phyloP scores from a whole-genome alignment of 1,140 invertebrate species.

The Tribolium madens region DNA sequence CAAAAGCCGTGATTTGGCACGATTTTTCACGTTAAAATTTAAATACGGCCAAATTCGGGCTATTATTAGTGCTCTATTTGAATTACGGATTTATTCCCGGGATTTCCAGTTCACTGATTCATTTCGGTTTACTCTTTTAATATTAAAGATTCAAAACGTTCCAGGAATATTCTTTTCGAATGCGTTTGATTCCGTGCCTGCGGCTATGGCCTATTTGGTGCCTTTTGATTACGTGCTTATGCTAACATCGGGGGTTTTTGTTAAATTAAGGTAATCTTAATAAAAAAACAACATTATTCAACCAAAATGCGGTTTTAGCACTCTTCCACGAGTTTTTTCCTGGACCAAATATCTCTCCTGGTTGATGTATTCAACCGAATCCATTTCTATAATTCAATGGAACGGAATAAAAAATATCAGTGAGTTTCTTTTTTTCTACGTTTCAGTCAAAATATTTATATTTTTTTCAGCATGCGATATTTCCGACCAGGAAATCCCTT shows the following conservation, averaged over 20 bases:
- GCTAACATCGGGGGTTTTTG: slow-evolving; percentile 88
- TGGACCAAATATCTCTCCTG: slow-evolving; percentile 94
- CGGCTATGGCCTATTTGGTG: slow-evolving; percentile 86
- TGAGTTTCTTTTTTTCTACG: slow-evolving; percentile 66
- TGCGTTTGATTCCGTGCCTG: slow-evolving; percentile 81
- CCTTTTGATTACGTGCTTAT: slow-evolving; percentile 90
- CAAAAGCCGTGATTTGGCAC: slow-evolving; percentile 18
- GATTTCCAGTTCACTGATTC: neutral
- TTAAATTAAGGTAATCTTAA: slow-evolving; percentile 83
- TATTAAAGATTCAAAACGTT: slow-evolving; percentile 47
- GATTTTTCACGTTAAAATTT: neutral
- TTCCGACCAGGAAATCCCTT: slow-evolving; percentile 72
- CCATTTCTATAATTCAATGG: slow-evolving; percentile 86
- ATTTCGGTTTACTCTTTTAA: too few species aligned
- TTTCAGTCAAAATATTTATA: slow-evolving; percentile 17
- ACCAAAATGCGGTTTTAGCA: slow-evolving; percentile 79
- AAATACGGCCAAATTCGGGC: neutral
- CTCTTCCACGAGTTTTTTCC: slow-evolving; percentile 81
- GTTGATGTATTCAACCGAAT: slow-evolving; percentile 93
- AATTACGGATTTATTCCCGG: neutral
- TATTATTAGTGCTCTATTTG: neutral
- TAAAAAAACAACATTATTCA: slow-evolving; percentile 19
- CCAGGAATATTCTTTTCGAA: slow-evolving; percentile 87
- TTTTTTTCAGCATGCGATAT: slow-evolving; percentile 74
- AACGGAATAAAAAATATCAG: slow-evolving; percentile 81